These are phyloP conservation scores for Hofmannophila pseudospretella DNA, from an alignment of 2,888 invertebrate species.

Conservation along the genomic window DNA sequence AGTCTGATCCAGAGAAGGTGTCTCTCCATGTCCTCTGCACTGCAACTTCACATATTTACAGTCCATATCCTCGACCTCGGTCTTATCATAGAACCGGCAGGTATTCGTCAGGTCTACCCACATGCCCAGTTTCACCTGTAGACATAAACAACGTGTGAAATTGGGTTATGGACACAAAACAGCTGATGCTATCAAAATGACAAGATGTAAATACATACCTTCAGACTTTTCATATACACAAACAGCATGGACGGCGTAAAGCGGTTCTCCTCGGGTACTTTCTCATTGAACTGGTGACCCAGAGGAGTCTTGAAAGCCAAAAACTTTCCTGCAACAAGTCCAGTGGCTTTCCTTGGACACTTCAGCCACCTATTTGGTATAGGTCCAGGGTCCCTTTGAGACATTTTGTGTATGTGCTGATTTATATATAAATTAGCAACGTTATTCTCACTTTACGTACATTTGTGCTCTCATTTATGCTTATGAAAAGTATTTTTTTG, in stretches of 20 bases:
- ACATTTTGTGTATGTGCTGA: conserved; percentile 35
- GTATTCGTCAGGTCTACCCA: conserved; percentile 99
- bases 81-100: conserved; percentile 91
- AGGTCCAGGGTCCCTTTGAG: conserved; percentile 74
- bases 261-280: conserved; percentile 89
- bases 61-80: conserved; percentile 84
- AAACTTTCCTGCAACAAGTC: conserved; percentile 88
- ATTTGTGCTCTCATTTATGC: conserved; percentile 13
- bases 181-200: conserved; percentile 14
- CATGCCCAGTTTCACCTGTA: conserved; percentile 90
- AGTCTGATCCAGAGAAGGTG: conserved; percentile 92
- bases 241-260: conserved; percentile 95
- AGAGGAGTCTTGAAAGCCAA: conserved; percentile 97
- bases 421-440: conserved; percentile 13
- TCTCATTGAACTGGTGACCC: conserved; percentile 86
- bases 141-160: conserved; percentile 13
- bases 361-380: conserved; percentile 92
- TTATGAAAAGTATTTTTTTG: conserved; percentile 15
- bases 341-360: conserved; percentile 89
- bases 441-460: conserved; percentile 5
- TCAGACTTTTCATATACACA: conserved; percentile 84
- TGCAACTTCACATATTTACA: conserved; percentile 93
- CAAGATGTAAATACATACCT: conserved; percentile 69
- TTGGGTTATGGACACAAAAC: conserved; percentile 8
- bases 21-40: conserved; percentile 95